Evolutionary conservation across 2,113 vertebrate genomes (phyloP).

Genomic region (Indicator maculatus): DNA sequence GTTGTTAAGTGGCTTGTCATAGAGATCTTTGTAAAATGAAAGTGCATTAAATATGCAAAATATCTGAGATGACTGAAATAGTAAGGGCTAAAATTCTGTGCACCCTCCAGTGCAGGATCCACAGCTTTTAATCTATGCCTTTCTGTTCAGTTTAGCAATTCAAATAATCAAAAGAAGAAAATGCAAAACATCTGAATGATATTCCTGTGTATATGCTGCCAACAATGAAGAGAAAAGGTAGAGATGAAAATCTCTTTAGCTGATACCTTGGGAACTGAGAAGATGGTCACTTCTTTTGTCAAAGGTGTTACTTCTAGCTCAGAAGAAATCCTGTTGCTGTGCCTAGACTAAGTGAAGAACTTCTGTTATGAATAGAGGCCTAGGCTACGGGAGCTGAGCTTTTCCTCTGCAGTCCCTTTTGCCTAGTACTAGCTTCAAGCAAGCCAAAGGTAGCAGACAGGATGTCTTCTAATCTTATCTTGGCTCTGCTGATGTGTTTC

Average conservation of each 20-base stretch:
- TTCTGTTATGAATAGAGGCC: not conserved
- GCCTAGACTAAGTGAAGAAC: not conserved
- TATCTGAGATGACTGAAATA: not conserved
- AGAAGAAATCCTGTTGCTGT: not conserved
- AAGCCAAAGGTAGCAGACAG: not conserved
- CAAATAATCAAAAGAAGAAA: not conserved
- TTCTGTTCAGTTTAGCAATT: not conserved
- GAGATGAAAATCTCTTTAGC: not conserved
- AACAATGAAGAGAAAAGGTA: not conserved
- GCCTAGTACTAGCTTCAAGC: not conserved
- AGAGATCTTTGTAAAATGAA: not conserved
- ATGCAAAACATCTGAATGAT: not conserved
- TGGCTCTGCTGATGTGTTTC: not conserved
- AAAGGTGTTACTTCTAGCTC: not conserved
- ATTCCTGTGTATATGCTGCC: not conserved
- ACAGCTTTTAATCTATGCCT: not conserved
- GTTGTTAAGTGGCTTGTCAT: not conserved
- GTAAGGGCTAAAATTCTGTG: not conserved
- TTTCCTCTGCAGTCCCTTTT: not conserved
- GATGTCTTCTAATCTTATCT: not conserved
- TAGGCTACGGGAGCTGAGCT: not conserved
- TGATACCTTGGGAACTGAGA: not conserved
- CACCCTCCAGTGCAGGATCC: not conserved
- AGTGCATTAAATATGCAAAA: not conserved
- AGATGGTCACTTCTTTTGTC: not conserved